Evolutionary conservation across 2,888 invertebrate species (phyloP).

Genomic region (Anarsia innoxiella): DNA sequence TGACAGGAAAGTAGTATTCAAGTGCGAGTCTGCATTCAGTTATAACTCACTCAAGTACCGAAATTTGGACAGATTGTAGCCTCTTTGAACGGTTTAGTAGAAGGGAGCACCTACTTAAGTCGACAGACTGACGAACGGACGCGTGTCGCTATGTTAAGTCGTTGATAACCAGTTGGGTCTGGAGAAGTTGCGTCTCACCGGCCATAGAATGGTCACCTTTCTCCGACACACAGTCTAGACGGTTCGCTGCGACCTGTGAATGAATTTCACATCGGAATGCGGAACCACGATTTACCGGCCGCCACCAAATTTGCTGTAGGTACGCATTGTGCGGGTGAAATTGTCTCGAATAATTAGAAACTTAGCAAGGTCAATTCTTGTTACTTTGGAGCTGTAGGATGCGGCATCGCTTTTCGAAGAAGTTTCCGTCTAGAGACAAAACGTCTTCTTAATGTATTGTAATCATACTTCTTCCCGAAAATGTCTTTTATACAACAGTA

Average conservation of each 20-base stretch:
- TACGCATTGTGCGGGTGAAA: slow-evolving; percentile 49
- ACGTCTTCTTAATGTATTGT: too few species aligned
- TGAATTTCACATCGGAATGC: slow-evolving; percentile 70
- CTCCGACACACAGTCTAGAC: slow-evolving; percentile 73
- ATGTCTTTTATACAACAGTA: too few species aligned
- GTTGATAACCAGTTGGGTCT: slow-evolving; percentile 46
- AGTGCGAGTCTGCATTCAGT: too few species aligned
- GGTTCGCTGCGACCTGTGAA: slow-evolving; percentile 63
- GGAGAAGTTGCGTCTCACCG: slow-evolving; percentile 39
- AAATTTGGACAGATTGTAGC: too few species aligned
- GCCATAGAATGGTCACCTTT: slow-evolving; percentile 73
- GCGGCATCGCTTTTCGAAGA: too few species aligned
- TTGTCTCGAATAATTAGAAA: slow-evolving; percentile 46
- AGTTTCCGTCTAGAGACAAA: too few species aligned
- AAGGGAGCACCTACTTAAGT: too few species aligned
- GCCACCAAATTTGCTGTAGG: slow-evolving; percentile 39
- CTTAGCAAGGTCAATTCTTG: slow-evolving; percentile 20
- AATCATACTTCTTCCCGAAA: too few species aligned
- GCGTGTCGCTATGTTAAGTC: slow-evolving; percentile 28
- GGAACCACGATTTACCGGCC: slow-evolving; percentile 61
- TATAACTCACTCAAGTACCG: too few species aligned
- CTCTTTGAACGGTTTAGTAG: too few species aligned
- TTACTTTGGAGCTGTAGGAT: too few species aligned
- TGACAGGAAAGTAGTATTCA: too few species aligned
- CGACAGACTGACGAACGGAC: slow-evolving; percentile 11